These are phyloP conservation scores for Melanotus villosus DNA, from an alignment of 2,888 invertebrate species.

Conservation along the genomic window DNA sequence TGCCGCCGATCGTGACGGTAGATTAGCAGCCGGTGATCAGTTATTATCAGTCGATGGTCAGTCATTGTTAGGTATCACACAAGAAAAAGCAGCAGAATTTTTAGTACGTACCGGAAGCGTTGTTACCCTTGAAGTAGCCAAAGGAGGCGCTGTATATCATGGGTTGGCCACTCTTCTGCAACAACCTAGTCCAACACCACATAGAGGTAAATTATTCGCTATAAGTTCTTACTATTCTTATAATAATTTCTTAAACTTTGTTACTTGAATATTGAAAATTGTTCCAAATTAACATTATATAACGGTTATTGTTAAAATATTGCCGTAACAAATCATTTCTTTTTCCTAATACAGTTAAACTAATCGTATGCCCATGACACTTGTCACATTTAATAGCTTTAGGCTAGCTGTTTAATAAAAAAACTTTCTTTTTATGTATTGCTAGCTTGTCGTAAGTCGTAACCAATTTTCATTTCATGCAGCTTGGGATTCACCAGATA, in stretches of 20 bases:
- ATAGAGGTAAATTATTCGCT: slow-evolving; percentile 74
- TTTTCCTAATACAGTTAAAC: background rate
- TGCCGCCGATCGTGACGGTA: slow-evolving; percentile 93
- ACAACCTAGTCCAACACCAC: slow-evolving; percentile 89
- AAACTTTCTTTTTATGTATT: background rate
- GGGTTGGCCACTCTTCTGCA: slow-evolving; percentile 93
- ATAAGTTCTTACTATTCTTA: too few relatives aligned
- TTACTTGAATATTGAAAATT: background rate
- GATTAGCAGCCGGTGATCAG: slow-evolving; percentile 97
- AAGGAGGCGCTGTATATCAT: slow-evolving; percentile 97
- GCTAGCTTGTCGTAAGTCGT: slow-evolving; percentile 29
- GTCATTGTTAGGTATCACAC: slow-evolving; percentile 80
- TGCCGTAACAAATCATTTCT: background rate
- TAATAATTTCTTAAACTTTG: background rate
- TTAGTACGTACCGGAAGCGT: slow-evolving; percentile 94
- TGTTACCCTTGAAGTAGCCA: slow-evolving; percentile 96
- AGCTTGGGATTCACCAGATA: slow-evolving; percentile 64
- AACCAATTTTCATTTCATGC: slow-evolving; percentile 60
- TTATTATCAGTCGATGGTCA: slow-evolving; percentile 96
- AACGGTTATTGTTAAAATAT: too few relatives aligned
- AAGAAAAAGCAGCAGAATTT: slow-evolving; percentile 94
- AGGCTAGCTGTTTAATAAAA: background rate
- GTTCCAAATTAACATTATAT: too few relatives aligned
- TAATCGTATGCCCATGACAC: slow-evolving; percentile 34
- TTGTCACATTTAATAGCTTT: slow-evolving; percentile 24